A percentile compares a stretch with the other conserved stretches of the same genome.
These are phyloP conservation scores for Cynodonichthys magdalenae DNA, from an alignment of 2,797 vertebrate genomes.

Conservation along the genomic window DNA sequence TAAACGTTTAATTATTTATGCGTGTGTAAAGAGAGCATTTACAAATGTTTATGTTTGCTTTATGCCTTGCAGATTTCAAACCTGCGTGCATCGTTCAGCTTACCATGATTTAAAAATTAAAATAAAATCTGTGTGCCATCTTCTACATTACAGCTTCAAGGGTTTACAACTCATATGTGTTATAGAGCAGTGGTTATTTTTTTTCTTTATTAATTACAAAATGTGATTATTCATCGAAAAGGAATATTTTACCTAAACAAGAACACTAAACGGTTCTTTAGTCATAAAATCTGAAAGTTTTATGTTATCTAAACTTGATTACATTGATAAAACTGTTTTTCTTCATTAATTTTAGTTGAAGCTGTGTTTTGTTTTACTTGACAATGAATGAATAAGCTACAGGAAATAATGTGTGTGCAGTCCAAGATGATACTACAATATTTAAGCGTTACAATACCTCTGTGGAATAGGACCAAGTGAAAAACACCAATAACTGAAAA, in stretches of 20 bases:
- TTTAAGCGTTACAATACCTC: slow-evolving; percentile 81
- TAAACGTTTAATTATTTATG: slow-evolving; percentile 44
- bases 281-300: neutral
- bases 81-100: slow-evolving; percentile 43
- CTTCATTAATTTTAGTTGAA: neutral
- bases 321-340: neutral
- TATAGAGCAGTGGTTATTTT: neutral
- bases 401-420: slow-evolving; percentile 15
- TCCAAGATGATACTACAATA: slow-evolving; percentile 23
- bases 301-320: no score
- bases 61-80: slow-evolving; percentile 52
- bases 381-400: slow-evolving; percentile 46
- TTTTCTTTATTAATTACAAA: neutral
- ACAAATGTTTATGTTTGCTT: slow-evolving; percentile 53
- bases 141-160: slow-evolving; percentile 10
- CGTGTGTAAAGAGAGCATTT: slow-evolving; percentile 43
- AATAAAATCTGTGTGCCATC: slow-evolving; percentile 19
- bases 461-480: slow-evolving; percentile 34
- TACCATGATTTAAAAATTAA: slow-evolving; percentile 37
- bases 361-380: neutral
- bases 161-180: slow-evolving; percentile 8
- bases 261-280: no score
- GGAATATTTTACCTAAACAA: no score
- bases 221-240: neutral
- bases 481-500: slow-evolving; percentile 84